These are phyloP conservation scores for Lumbricus terrestris DNA, from an alignment of 2,888 invertebrate genomes.

Conservation along the genomic window DNA sequence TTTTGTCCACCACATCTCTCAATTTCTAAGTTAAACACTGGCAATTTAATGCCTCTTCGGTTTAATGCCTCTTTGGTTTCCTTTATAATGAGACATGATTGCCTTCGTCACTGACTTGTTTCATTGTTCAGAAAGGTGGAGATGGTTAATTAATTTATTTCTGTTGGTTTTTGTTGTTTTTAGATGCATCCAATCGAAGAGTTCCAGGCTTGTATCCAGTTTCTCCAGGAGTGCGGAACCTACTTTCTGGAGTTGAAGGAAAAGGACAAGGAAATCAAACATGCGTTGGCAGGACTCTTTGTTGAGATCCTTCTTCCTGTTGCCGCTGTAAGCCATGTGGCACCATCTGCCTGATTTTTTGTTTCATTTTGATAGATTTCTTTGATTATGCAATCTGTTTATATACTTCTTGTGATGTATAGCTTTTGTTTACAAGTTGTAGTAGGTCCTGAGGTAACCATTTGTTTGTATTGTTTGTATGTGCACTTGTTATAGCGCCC, in stretches of 20 bases:
- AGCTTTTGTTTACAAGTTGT: too few species aligned
- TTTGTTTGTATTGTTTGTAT: too few species aligned
- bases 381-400: background rate
- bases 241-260: conserved; percentile 92
- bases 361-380: too few species aligned
- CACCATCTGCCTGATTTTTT: background rate
- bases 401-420: too few species aligned
- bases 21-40: too few species aligned
- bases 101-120: too few species aligned
- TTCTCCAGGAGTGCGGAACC: conserved; percentile 95
- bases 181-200: conserved; percentile 98
- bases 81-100: too few species aligned
- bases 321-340: conserved; percentile 77
- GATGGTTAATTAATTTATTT: background rate
- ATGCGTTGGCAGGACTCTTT: conserved; percentile 94
- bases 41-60: too few species aligned
- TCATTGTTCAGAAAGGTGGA: background rate
- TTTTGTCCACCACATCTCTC: too few species aligned
- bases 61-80: too few species aligned
- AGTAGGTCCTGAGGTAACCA: too few species aligned
- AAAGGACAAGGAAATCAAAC: conserved; percentile 89
- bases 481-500: too few species aligned
- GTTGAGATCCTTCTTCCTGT: conserved; percentile 98
- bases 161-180: background rate
- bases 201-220: conserved; percentile 96